phyloP scores from a whole-genome alignment of 2,888 invertebrate genomes.

The Drosophila siamana region DNA sequence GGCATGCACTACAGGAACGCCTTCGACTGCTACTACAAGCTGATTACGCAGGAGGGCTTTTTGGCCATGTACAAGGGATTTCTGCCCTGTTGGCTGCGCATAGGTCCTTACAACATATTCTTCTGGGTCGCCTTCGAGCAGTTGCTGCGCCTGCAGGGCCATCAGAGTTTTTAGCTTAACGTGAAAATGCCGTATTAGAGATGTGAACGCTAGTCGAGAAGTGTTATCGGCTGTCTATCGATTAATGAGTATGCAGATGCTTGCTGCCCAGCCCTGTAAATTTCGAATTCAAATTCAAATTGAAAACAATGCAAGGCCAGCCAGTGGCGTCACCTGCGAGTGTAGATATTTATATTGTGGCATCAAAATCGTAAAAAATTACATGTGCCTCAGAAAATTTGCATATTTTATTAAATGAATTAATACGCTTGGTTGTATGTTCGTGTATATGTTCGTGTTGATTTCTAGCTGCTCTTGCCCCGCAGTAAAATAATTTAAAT shows the following conservation, averaged over 20 bases:
- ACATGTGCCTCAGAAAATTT: constrained; percentile 44
- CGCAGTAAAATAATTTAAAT: constrained; percentile 36
- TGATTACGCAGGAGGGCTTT: constrained; percentile 19
- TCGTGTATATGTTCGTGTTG: constrained; percentile 9
- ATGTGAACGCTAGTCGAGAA: background rate
- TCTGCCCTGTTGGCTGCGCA: constrained; percentile 35
- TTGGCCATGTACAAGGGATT: constrained; percentile 33
- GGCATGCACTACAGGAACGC: constrained; percentile 23
- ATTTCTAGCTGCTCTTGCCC: constrained; percentile 34
- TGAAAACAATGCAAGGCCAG: constrained; percentile 35
- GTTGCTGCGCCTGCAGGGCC: constrained; percentile 13
- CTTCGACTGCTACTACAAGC: constrained; percentile 33
- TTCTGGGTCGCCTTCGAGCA: constrained; percentile 39
- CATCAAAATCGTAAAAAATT: constrained; percentile 42
- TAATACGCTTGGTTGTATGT: constrained; percentile 25
- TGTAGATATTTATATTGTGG: constrained; percentile 2
- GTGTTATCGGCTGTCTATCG: constrained; percentile 11
- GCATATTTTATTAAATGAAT: constrained; percentile 66
- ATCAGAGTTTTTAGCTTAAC: constrained; percentile 16
- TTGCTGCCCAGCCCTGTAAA: constrained; percentile 2
- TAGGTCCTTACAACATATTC: constrained; percentile 28
- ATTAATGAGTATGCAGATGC: background rate
- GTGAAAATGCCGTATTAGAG: background rate
- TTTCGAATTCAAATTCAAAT: constrained; percentile 13
- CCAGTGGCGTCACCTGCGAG: constrained; percentile 16